Evolutionary conservation across 2,888 invertebrate genomes (phyloP).

Genomic region (Brachyptera risi): DNA sequence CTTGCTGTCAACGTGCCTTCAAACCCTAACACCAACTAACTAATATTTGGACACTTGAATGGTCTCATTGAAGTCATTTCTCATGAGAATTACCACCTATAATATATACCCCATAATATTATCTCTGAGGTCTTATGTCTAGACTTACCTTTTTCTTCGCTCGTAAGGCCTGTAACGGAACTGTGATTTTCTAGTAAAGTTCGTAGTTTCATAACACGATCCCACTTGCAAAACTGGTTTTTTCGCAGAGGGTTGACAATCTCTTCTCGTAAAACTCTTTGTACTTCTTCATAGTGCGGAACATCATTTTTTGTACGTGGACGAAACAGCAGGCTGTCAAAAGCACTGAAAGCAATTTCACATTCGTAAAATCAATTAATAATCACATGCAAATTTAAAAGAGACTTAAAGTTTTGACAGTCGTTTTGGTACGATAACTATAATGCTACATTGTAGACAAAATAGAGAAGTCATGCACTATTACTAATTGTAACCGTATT

Average conservation of each 20-base stretch:
- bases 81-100: not conserved
- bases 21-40: no score
- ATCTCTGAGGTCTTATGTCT: no score
- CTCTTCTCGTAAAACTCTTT: conserved; percentile 85
- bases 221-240: conserved; percentile 89
- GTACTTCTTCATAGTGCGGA: conserved; percentile 63
- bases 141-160: conserved; percentile 75
- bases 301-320: conserved; percentile 52
- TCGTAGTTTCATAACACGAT: conserved; percentile 90
- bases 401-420: not conserved
- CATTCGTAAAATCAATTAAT: not conserved
- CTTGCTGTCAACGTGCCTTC: no score
- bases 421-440: no score
- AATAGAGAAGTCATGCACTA: no score
- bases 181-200: conserved; percentile 82
- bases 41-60: no score
- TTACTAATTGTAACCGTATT: no score
- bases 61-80: no score
- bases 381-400: not conserved
- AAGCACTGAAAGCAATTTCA: conserved; percentile 56
- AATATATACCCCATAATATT: no score
- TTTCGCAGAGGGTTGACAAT: conserved; percentile 93
- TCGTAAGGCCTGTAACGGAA: conserved; percentile 85
- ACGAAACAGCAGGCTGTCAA: conserved; percentile 83
- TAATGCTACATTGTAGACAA: no score